These are phyloP conservation scores for Drosophila antonietae DNA, from an alignment of 2,888 invertebrate genomes.

Conservation along the genomic window DNA sequence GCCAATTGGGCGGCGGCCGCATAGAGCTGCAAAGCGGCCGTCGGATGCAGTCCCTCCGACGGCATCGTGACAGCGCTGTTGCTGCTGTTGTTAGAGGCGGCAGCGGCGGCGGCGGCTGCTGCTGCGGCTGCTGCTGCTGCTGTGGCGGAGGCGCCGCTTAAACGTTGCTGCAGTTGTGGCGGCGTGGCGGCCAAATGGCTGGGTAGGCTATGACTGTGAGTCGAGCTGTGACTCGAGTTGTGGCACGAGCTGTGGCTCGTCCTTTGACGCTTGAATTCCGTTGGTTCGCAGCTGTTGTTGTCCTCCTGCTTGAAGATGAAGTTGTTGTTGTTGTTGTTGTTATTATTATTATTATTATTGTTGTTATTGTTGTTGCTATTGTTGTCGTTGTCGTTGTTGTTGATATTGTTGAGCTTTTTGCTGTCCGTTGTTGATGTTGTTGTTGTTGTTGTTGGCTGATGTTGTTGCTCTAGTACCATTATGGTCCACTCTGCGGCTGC, in stretches of 20 bases:
- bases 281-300: conserved; percentile 33
- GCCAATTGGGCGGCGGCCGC: conserved; percentile 83
- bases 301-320: conserved; percentile 51
- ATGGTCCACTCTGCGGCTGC: conserved; percentile 56
- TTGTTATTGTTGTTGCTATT: conserved; percentile 17
- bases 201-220: conserved; percentile 27
- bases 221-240: conserved; percentile 23
- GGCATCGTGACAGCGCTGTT: conserved; percentile 59
- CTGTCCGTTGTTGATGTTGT: conserved; percentile 18
- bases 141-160: conserved; percentile 35
- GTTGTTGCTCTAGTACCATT: conserved; percentile 82
- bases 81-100: conserved; percentile 14
- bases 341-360: conserved; percentile 20
- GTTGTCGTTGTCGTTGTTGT: conserved; percentile 16
- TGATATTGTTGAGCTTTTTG: conserved; percentile 28
- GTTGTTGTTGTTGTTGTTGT: conserved; percentile 31
- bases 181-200: conserved; percentile 44
- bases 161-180: conserved; percentile 52
- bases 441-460: conserved; percentile 19
- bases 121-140: conserved; percentile 9
- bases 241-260: conserved; percentile 40
- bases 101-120: conserved; percentile 11
- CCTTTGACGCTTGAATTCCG: conserved; percentile 41
- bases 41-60: conserved; percentile 83
- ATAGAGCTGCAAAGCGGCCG: conserved; percentile 82